These are phyloP conservation scores for Caranx ignobilis DNA, from an alignment of 2,113 vertebrate species.

Conservation along the genomic window DNA sequence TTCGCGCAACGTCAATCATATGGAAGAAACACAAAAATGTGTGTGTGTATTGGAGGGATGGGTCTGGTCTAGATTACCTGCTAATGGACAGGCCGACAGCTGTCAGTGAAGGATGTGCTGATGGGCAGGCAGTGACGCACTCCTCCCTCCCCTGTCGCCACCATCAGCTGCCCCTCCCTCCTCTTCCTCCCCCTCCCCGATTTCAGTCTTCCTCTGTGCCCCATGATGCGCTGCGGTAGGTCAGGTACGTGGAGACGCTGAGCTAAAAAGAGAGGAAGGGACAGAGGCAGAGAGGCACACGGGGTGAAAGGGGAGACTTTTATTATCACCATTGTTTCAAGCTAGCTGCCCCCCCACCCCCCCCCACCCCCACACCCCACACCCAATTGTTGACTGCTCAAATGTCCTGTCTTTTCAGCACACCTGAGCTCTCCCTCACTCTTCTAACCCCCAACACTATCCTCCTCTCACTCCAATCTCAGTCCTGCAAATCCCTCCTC, in stretches of 20 bases:
- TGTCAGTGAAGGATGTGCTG: constrained; percentile 67
- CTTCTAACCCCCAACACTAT: constrained; percentile 24
- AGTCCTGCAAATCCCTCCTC: constrained; percentile 60
- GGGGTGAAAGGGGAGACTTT: constrained; percentile 77
- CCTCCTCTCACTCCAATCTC: constrained; percentile 49
- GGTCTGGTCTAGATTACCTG: constrained; percentile 70
- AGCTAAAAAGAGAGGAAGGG: constrained; percentile 46
- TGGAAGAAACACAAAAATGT: neutral
- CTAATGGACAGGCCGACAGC: constrained; percentile 71
- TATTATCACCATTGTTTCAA: constrained; percentile 81
- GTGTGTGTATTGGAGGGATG: neutral
- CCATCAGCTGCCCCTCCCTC: constrained; percentile 18
- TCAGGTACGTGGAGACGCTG: constrained; percentile 64
- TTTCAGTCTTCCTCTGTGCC: constrained; percentile 48
- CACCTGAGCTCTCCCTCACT: constrained; percentile 67
- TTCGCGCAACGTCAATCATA: neutral
- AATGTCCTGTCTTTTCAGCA: constrained; percentile 86
- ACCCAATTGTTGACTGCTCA: constrained; percentile 75
- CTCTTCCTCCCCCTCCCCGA: neutral
- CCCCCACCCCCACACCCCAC: constrained; percentile 10
- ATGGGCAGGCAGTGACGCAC: constrained; percentile 28
- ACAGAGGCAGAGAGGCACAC: constrained; percentile 63
- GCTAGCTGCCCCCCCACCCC: constrained; percentile 64
- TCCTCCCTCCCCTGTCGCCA: constrained; percentile 35
- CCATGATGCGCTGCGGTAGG: constrained; percentile 82